Evolutionary conservation across 2,888 invertebrate genomes (phyloP).

Genomic region (Monoplex corrugatus): DNA sequence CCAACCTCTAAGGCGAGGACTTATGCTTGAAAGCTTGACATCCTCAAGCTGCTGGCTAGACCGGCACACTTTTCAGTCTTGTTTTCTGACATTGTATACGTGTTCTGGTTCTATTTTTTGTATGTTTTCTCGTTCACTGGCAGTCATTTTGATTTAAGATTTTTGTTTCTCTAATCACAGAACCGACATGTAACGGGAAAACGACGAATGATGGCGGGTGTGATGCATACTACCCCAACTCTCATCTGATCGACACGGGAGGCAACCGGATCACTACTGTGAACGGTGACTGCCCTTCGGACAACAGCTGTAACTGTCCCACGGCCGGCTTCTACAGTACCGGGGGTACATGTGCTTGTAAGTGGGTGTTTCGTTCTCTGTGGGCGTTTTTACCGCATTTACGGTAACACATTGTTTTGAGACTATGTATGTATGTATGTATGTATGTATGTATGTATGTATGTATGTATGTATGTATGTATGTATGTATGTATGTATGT

Average conservation of each 20-base stretch:
- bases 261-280: constrained; percentile 33
- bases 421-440: constrained; percentile 38
- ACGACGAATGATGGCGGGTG: constrained; percentile 51
- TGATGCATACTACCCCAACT: constrained; percentile 47
- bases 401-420: background rate
- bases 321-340: constrained; percentile 59
- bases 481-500: background rate
- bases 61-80: no score
- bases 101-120: no score
- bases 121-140: no score
- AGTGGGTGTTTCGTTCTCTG: background rate
- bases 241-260: constrained; percentile 50
- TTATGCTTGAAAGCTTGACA: no score
- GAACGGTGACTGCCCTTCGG: constrained; percentile 56
- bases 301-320: constrained; percentile 56
- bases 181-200: constrained; percentile 46
- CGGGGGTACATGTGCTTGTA: constrained; percentile 59
- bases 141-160: no score
- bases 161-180: background rate
- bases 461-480: constrained; percentile 6
- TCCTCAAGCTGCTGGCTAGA: no score
- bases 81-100: no score
- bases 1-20: no score
- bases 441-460: constrained; percentile 34
- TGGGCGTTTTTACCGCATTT: background rate